Base-by-base conservation (phyloP, 2,888 invertebrate species). In the Yponomeuta plumbellus region DNA sequence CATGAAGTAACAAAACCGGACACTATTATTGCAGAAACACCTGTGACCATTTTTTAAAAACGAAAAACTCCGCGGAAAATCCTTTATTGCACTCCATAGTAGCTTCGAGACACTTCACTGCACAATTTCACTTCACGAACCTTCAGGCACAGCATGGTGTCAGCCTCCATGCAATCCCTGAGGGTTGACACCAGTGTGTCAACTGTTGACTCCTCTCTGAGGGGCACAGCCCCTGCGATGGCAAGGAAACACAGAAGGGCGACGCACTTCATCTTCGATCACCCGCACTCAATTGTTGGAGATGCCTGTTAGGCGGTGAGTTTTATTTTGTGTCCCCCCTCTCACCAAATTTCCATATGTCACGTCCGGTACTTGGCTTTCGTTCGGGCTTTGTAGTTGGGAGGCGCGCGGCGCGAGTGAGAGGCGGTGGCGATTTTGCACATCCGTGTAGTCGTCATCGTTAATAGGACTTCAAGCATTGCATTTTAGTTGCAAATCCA, bases 141-240 rank as follows among this genome's bases (percentile, higher is more conserved):
- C 94, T 96, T 96, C 71, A 95, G 84, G 79, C 96, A 96, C 82
- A 95, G 87, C 75, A 93, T 89, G 77, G 95, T 92, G 74, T 94
- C 94, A 70, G 93, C 92, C 70, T 94, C 93, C 75, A 94, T 93
- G 83, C 96, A 96, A 76, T 94, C 94, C 83, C 93, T 93, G 69
- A 96, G 74, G 10, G 84, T 78, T 6, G 86, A 84, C 68, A 90
- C 76, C 78, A 91, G 86, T 68, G 79, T 80, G 68, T 88, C 88
- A 75, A 88, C 70, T 21, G 72, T 75, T 4, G 86, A 85, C 72
- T 89, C 88, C 66, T 90, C 90, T 72, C 83, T 87, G 0, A 83
- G 82, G 70, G 90, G 89, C 81, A 85, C 74, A 34, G 88, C 89
- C 76, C 79, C 74, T 67, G 80, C 85, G 26, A 78, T 70, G 64